A percentile compares a stretch with the other conserved stretches of the same genome.
These are phyloP conservation scores for Eupristina koningsbergeri DNA, from an alignment of 1,140 invertebrate species.

Conservation along the genomic window DNA sequence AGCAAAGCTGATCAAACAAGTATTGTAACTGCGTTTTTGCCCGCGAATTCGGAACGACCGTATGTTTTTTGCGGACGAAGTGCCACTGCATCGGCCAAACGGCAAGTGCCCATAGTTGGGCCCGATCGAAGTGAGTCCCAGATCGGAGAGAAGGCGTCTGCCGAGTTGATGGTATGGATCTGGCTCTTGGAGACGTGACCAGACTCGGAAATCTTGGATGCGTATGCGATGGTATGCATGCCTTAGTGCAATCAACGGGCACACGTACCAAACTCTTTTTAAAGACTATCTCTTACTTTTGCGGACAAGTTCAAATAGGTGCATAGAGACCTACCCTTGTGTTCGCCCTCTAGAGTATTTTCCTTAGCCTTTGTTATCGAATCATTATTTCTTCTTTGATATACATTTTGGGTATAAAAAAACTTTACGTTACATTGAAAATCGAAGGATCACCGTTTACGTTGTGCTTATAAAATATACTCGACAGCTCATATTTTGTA, in stretches of 20 bases:
- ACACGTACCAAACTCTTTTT: neutral
- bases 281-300: neutral
- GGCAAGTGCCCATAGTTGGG: slow-evolving; percentile 28
- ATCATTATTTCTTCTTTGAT: neutral
- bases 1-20: neutral
- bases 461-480: too few relatives aligned
- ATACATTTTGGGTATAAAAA: too few relatives aligned
- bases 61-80: neutral
- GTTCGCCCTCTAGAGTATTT: too few relatives aligned
- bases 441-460: too few relatives aligned
- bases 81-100: neutral
- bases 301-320: too few relatives aligned
- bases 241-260: neutral
- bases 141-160: slow-evolving; percentile 42
- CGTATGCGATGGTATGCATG: neutral
- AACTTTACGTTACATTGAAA: too few relatives aligned
- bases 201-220: slow-evolving; percentile 53
- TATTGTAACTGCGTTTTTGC: neutral
- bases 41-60: neutral
- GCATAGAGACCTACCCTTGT: neutral
- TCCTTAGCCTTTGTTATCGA: too few relatives aligned
- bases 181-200: slow-evolving; percentile 63
- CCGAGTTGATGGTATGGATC: slow-evolving; percentile 65
- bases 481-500: too few relatives aligned
- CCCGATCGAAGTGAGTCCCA: neutral